Evolutionary conservation across 2,888 invertebrate species (phyloP).

Genomic region (Caenorhabditis auriculariae): DNA sequence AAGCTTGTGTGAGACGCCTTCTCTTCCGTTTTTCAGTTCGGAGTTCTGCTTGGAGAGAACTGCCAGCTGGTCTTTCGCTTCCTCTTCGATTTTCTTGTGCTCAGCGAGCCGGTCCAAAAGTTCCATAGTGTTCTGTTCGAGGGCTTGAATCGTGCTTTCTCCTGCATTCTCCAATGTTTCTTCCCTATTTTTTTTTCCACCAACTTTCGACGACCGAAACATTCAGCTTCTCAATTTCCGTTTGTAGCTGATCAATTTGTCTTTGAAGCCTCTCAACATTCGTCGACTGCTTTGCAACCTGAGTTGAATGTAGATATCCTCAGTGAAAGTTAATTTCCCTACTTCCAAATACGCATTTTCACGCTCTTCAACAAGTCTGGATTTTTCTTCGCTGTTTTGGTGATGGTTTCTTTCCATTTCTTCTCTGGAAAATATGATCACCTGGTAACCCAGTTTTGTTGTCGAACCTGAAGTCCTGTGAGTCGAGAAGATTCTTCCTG

Average conservation of each 20-base stretch:
- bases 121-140: slow-evolving; percentile 29
- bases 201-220: slow-evolving; percentile 2
- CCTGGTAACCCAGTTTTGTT: neutral
- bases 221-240: slow-evolving; percentile 9
- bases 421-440: slow-evolving; percentile 9
- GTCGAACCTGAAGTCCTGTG: neutral
- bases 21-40: slow-evolving; percentile 24
- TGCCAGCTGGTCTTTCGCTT: slow-evolving; percentile 25
- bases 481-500: neutral
- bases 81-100: slow-evolving; percentile 11
- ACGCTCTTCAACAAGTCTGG: slow-evolving; percentile 19
- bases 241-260: slow-evolving; percentile 8
- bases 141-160: slow-evolving; percentile 19
- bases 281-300: slow-evolving; percentile 10
- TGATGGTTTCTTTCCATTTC: slow-evolving; percentile 22
- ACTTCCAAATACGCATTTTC: slow-evolving; percentile 20
- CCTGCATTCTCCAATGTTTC: neutral
- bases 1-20: slow-evolving; percentile 14
- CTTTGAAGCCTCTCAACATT: slow-evolving; percentile 10
- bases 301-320: too few relatives aligned
- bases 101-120: slow-evolving; percentile 20
- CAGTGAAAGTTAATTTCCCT: too few relatives aligned
- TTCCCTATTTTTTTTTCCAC: neutral
- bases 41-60: slow-evolving; percentile 25
- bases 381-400: slow-evolving; percentile 14